phyloP scores from a whole-genome alignment of 2,888 invertebrate genomes.

The Tachina grossa region DNA sequence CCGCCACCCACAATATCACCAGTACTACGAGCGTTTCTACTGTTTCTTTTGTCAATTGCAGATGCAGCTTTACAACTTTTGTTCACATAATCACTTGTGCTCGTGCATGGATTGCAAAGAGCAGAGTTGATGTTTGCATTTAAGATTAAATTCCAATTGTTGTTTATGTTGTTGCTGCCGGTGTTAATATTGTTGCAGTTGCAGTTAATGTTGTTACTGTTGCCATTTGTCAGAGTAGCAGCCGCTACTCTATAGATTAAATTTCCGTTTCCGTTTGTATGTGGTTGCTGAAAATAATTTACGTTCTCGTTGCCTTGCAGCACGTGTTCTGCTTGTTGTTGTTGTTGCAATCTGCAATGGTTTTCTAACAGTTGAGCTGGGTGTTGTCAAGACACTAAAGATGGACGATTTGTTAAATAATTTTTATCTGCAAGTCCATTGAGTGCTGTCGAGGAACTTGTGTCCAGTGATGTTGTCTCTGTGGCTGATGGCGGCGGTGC shows the following conservation, averaged over 20 bases:
- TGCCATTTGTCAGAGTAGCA: slow-evolving; percentile 59
- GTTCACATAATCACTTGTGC: slow-evolving; percentile 53
- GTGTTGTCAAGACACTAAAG: slow-evolving; percentile 62
- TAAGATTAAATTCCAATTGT: slow-evolving; percentile 58
- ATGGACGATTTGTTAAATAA: slow-evolving; percentile 53
- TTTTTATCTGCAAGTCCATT: slow-evolving; percentile 23
- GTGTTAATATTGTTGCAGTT: not conserved
- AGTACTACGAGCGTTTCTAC: slow-evolving; percentile 10
- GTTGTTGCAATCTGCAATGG: slow-evolving; percentile 21
- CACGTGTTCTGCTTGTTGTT: slow-evolving; percentile 67
- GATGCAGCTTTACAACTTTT: slow-evolving; percentile 48
- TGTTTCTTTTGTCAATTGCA: slow-evolving; percentile 21
- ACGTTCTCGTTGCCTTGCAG: slow-evolving; percentile 41
- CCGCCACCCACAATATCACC: not conserved
- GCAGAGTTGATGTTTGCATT: slow-evolving; percentile 50
- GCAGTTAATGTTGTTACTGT: slow-evolving; percentile 26
- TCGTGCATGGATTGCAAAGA: slow-evolving; percentile 26
- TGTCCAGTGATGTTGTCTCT: slow-evolving; percentile 55
- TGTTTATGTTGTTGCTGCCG: slow-evolving; percentile 63
- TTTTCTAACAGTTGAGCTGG: slow-evolving; percentile 67
- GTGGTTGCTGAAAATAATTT: slow-evolving; percentile 52
- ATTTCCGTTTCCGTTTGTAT: slow-evolving; percentile 65
- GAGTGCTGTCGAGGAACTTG: slow-evolving; percentile 32
- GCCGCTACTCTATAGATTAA: slow-evolving; percentile 40
- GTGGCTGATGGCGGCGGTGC: slow-evolving; percentile 10